phyloP scores from a whole-genome alignment of 1,140 invertebrate genomes.

The Aphelenchoides besseyi region DNA sequence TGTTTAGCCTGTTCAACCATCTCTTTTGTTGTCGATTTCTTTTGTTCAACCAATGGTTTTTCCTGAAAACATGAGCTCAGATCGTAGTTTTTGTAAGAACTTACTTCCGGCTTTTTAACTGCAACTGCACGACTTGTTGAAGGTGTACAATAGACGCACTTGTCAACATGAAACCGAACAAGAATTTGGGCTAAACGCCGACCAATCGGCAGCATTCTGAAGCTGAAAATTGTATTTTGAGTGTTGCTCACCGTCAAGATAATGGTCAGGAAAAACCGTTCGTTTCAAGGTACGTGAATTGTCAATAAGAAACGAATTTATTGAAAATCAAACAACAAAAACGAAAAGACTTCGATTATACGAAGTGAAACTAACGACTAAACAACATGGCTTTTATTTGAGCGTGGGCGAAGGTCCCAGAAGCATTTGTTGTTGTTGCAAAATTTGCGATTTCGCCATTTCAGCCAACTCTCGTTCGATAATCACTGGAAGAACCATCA shows the following conservation, averaged over 20 bases:
- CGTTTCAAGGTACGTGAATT: neutral
- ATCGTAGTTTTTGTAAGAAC: too few species aligned
- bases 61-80: too few species aligned
- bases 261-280: too few species aligned
- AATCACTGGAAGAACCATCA: constrained; percentile 57
- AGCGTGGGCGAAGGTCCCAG: constrained; percentile 47
- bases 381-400: constrained; percentile 19
- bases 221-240: too few species aligned
- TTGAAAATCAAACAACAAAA: neutral
- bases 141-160: neutral
- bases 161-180: too few species aligned
- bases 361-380: too few species aligned
- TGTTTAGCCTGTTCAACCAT: neutral
- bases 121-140: neutral
- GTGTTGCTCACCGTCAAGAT: too few species aligned
- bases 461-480: constrained; percentile 59
- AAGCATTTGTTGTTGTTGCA: constrained; percentile 61
- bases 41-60: neutral
- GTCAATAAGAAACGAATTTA: neutral
- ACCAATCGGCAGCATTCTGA: neutral
- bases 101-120: neutral
- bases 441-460: constrained; percentile 55
- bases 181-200: too few species aligned
- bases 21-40: too few species aligned
- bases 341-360: too few species aligned